Evolutionary conservation across 35 echinoderm and acorn worm species (phyloP).

Genomic region (Nesometra sesokonis): DNA sequence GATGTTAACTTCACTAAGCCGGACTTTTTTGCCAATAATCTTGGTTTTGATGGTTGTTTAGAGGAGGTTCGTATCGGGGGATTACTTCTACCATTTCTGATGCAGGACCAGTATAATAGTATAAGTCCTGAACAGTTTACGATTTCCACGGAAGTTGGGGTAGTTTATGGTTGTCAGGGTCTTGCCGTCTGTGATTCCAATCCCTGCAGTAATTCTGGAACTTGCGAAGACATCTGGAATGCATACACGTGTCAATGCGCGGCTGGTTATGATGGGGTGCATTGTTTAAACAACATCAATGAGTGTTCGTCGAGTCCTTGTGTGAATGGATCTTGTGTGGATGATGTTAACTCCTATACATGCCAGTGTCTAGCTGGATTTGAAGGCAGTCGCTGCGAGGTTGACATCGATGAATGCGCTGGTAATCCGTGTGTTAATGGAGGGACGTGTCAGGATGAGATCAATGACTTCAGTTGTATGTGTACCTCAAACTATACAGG

Average conservation of each 20-base stretch:
- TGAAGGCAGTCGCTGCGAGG: conserved; percentile 39
- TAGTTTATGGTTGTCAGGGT: conserved; percentile 18
- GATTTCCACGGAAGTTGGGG: neutral
- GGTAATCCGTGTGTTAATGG: conserved; percentile 36
- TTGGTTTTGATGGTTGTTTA: conserved; percentile 50
- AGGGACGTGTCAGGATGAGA: conserved; percentile 23
- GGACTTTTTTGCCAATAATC: conserved; percentile 11
- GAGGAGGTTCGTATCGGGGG: conserved; percentile 62
- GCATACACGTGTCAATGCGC: conserved; percentile 31
- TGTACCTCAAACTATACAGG: conserved; percentile 57
- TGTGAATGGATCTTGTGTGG: conserved; percentile 30
- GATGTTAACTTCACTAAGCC: conserved; percentile 22
- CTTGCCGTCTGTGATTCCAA: conserved; percentile 21
- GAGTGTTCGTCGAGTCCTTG: conserved; percentile 49
- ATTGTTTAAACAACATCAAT: conserved; percentile 47
- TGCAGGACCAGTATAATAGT: conserved; percentile 23
- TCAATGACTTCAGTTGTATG: conserved; percentile 36
- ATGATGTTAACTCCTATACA: conserved; percentile 36
- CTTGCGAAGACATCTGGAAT: conserved; percentile 52
- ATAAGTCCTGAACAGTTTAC: conserved; percentile 56
- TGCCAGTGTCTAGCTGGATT: conserved; percentile 50
- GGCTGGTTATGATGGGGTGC: conserved; percentile 27
- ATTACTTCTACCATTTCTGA: conserved; percentile 54
- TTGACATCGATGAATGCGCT: conserved; percentile 57
- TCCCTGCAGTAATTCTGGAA: conserved; percentile 33